Evolutionary conservation across 2,113 vertebrate species (phyloP), one percentile per base, ranked within the genome.

Genomic region (Chaenocephalus aceratus): DNA sequence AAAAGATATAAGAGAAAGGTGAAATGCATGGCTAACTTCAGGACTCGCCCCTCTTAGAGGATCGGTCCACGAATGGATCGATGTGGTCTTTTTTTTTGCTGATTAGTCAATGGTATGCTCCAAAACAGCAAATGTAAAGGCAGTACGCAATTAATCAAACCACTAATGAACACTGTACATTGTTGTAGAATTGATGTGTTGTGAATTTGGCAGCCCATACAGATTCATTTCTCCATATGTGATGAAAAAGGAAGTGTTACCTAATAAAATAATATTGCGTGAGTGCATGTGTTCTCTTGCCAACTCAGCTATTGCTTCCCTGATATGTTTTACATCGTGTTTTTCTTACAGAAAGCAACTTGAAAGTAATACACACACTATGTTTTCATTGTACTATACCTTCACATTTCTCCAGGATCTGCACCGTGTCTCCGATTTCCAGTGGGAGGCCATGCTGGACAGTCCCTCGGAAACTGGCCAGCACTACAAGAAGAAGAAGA

Each of bases 401-500:
- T 93, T 99, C 97, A 80, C 96, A 99, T 94, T 98, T 98, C 92
- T 99, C 98, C 90, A 99, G 91, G 90, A 99, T 97, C 94, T 99
- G 98, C 92, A 99, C 98, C 0, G 98, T 99, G 88, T 99, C 98
- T 85, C 98, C 98, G 57, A 99, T 99, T 93, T 99, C 98, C 92
- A 99, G 81, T 0, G 97, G 97, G 3, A 99, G 94, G 91, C 98
- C 97, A 88, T 97, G 95, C 48, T 97, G 96, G 72, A 98, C 88
- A 1, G 96, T 97, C 82, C 97, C 98, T 91, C 98, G 96, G 93
- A 99, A 99, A 94, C 96, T 96, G 90, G 96, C 96, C 94, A 99
- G 96, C 86, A 97, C 98, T 99, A 92, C 61, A 96, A 96, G 57
- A 88, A 30, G 30, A 30, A 30, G 30, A 30, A 30, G 26, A 3